Base-by-base conservation (phyloP, 2,888 invertebrate species). In the Troglohyphantes excavatus region DNA sequence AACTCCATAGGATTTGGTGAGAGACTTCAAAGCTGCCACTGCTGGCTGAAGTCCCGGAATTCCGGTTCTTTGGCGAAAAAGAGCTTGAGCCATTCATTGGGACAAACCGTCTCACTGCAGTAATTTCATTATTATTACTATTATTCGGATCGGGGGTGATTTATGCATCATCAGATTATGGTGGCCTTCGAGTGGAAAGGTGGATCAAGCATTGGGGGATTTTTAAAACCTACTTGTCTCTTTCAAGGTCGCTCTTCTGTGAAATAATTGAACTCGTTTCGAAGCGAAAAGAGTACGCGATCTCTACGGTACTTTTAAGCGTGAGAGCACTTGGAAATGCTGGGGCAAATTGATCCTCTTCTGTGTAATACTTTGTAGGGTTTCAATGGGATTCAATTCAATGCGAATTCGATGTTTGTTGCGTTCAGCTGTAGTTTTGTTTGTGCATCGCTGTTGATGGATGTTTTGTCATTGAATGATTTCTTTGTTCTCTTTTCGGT, bases 191-290 rank as follows among this genome's bases (percentile, higher is more conserved):
- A 46, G 46, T 75, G 79, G 87, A 88, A 88, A 76, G 70, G 13
- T 89, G 39, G 61, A 75, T 76, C 82, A 82, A 68, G 88, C 82
- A 70, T 75, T 46, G 46, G 59, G 67, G 82, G 82, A 89, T 76
- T 89, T 89, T 89, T 89, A 82, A 89, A 88, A 75, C 76, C 88
- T 76, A 43, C 68, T 61, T 89, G 88, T 89, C 88, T 82, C 82
- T 82, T 89, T 70, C 59, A 89, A 82, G 46, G 81, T 75, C 75
- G 53, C 68, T 88, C 73, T 81, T 33, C 68, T 83, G 82, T 82
- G 39, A 89, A 89, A 76, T 82, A 89, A 89, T 89, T 88, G 68
- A 82, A 82, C 82, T 89, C 23, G 19, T 46, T 81, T 73, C 7
- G 53, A 19, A 81, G 67, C 59, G 39, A 65, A 78, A 72, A 46